phyloP scores from a whole-genome alignment of 1,140 invertebrate species.

The Sinella curviseta region DNA sequence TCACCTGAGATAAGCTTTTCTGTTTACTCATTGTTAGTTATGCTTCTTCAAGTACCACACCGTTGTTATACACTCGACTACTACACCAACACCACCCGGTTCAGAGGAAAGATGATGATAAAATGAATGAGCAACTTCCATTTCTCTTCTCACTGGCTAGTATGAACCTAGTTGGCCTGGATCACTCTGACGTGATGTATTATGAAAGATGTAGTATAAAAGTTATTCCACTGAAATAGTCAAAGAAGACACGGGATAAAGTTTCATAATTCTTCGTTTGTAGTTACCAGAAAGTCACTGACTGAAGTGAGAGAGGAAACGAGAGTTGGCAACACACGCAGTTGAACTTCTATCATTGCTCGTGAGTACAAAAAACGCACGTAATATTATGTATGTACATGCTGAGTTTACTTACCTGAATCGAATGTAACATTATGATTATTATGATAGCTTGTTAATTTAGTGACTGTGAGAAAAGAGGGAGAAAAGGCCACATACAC shows the following conservation, averaged over 20 bases:
- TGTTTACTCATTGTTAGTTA: conserved; percentile 15
- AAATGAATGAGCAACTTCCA: background rate
- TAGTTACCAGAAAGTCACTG: background rate
- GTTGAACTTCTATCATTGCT: background rate
- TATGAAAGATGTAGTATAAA: too few relatives aligned
- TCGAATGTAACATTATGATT: conserved; percentile 12
- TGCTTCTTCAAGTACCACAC: background rate
- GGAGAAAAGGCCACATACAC: conserved; percentile 11
- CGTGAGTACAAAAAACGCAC: background rate
- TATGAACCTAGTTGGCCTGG: too few relatives aligned
- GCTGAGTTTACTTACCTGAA: too few relatives aligned
- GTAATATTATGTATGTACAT: background rate
- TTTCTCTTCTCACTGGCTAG: too few relatives aligned
- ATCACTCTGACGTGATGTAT: too few relatives aligned
- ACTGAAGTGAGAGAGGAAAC: background rate
- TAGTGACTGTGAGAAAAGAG: background rate
- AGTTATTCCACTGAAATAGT: background rate
- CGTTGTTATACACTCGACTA: background rate
- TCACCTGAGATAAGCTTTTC: conserved; percentile 12
- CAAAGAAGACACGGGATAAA: background rate
- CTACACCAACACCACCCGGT: background rate
- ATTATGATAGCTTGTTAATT: conserved; percentile 21
- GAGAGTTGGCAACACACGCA: background rate
- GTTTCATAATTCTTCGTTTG: background rate
- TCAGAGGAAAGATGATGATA: too few relatives aligned